A percentile compares a stretch with the other conserved stretches of the same genome.
Evolutionary conservation across 2,113 vertebrate species (phyloP).

Genomic region (Lophochroa leadbeateri): DNA sequence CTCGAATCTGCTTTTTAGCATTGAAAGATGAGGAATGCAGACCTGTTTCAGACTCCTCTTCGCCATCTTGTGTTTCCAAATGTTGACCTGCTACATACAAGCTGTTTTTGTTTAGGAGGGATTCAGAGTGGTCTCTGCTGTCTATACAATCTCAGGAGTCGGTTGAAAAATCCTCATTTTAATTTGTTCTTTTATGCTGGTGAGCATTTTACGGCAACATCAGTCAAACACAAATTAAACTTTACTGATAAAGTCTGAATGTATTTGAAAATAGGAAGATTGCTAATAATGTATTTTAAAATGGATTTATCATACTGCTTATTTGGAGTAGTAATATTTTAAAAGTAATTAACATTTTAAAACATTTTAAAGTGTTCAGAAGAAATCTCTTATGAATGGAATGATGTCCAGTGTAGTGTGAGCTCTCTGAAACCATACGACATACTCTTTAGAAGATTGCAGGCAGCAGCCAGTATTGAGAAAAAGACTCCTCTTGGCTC

Average conservation of each 20-base stretch:
- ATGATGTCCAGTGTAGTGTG: background rate
- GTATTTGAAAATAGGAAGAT: background rate
- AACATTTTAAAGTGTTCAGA: background rate
- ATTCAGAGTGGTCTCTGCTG: background rate
- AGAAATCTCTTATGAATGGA: background rate
- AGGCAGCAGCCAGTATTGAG: background rate
- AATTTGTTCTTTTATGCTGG: background rate
- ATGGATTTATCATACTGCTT: background rate
- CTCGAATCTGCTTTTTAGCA: background rate
- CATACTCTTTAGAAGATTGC: background rate
- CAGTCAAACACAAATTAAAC: background rate
- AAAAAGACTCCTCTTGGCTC: conserved; percentile 6
- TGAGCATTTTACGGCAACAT: background rate
- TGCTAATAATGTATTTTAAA: background rate
- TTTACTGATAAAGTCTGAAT: background rate
- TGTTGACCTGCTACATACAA: background rate
- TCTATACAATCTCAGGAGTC: background rate
- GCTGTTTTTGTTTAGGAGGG: background rate
- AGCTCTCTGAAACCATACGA: conserved; percentile 22
- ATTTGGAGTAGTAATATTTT: background rate
- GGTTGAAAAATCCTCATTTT: background rate
- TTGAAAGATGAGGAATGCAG: background rate
- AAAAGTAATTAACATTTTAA: background rate
- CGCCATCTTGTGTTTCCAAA: background rate
- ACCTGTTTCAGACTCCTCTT: background rate